phyloP scores from a whole-genome alignment of 2,888 invertebrate genomes.

The Cyclophora punctaria region DNA sequence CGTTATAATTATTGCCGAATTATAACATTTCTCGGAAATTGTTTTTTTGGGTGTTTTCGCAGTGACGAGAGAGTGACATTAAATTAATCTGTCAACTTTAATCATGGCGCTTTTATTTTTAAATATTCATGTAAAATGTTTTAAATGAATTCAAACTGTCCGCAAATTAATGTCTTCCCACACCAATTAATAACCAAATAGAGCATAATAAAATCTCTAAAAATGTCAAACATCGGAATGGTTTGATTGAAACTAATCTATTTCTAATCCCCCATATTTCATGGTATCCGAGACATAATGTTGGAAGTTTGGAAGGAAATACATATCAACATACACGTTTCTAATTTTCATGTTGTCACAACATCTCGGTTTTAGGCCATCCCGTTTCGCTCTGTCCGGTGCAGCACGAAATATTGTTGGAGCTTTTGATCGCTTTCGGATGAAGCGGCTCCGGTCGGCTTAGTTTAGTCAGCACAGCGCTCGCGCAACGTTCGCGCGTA shows the following conservation, averaged over 20 bases:
- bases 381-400: constrained; percentile 40
- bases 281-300: constrained; percentile 15
- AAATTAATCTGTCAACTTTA: too few species aligned
- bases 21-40: too few species aligned
- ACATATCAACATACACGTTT: constrained; percentile 31
- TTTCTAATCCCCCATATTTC: constrained; percentile 15
- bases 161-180: too few species aligned
- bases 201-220: too few species aligned
- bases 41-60: too few species aligned
- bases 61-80: too few species aligned
- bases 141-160: too few species aligned
- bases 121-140: too few species aligned
- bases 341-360: constrained; percentile 40
- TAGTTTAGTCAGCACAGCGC: constrained; percentile 58
- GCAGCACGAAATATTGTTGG: constrained; percentile 18
- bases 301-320: constrained; percentile 30
- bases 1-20: too few species aligned
- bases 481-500: constrained; percentile 58
- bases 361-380: constrained; percentile 39
- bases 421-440: constrained; percentile 59
- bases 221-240: background rate
- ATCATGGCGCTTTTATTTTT: too few species aligned
- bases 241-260: constrained; percentile 9
- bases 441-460: constrained; percentile 32
- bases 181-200: too few species aligned